Conservation (phyloP, 2,888 invertebrate species). For the Microctonus brassicae region DNA sequence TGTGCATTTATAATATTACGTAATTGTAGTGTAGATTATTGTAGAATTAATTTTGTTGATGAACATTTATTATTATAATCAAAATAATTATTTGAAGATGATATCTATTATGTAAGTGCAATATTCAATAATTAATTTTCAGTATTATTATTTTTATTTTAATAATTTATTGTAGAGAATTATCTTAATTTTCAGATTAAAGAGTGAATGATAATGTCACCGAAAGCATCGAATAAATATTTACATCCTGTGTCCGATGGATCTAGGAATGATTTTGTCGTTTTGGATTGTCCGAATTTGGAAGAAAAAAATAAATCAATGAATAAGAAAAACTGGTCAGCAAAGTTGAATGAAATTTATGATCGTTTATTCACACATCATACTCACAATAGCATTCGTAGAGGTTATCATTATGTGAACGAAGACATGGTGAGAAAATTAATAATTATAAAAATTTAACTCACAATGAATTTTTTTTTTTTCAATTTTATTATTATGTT, state of each 20-base stretch:
- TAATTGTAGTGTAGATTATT: too few species aligned
- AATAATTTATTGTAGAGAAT: background rate
- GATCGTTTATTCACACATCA: slow-evolving; percentile 75
- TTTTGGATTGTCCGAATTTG: slow-evolving; percentile 53
- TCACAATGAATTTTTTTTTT: background rate
- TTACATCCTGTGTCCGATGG: slow-evolving; percentile 63
- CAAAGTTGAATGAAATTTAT: slow-evolving; percentile 63
- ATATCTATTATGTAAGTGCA: background rate
- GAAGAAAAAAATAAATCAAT: slow-evolving; percentile 54
- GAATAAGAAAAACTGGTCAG: slow-evolving; percentile 57
- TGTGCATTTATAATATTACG: background rate
- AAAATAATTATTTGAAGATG: background rate
- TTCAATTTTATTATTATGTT: background rate
- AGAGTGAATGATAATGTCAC: slow-evolving; percentile 21
- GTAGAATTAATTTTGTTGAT: background rate
- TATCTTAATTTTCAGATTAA: background rate
- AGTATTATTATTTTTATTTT: background rate
- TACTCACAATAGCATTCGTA: slow-evolving; percentile 74
- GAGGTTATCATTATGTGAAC: slow-evolving; percentile 54
- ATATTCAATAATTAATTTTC: background rate
- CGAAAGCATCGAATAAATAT: slow-evolving; percentile 52
- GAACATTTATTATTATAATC: slow-evolving; percentile 1
- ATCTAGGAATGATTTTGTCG: slow-evolving; percentile 60
- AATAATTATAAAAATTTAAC: background rate
- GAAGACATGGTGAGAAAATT: slow-evolving; percentile 52